phyloP scores from a whole-genome alignment of 2,113 vertebrate genomes.

The Colius striatus region DNA sequence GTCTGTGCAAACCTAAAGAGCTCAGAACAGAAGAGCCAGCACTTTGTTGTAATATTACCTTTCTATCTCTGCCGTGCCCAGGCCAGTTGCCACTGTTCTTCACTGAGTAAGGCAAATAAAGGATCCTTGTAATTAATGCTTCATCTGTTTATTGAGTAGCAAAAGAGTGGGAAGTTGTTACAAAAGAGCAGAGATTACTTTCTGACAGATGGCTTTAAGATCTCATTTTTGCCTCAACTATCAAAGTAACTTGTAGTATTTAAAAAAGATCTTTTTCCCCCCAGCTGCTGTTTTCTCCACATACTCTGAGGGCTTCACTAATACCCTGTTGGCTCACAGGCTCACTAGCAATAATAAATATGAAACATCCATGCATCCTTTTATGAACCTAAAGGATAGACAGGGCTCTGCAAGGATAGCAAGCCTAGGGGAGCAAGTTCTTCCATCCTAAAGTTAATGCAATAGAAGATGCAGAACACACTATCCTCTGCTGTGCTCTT shows the following conservation, averaged over 20 bases:
- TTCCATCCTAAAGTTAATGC: background rate
- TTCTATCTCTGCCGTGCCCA: background rate
- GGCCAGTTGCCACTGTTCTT: background rate
- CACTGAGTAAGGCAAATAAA: background rate
- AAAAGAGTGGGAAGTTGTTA: background rate
- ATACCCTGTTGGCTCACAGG: background rate
- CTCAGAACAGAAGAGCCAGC: conserved; percentile 18
- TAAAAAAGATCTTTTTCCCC: background rate
- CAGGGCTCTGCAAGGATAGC: background rate
- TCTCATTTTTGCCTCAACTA: background rate
- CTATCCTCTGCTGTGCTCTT: background rate
- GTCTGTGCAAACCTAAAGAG: background rate
- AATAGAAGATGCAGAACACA: background rate
- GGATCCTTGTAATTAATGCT: conserved; percentile 1
- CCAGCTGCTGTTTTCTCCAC: background rate
- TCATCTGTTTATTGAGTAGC: conserved; percentile 11
- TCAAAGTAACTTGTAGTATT: background rate
- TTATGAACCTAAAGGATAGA: background rate
- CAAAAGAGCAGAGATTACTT: background rate
- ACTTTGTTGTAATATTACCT: background rate
- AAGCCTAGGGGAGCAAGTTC: background rate
- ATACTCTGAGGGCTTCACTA: background rate
- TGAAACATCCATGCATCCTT: background rate
- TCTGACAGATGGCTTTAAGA: conserved; percentile 12
- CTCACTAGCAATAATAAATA: background rate